Conservation (phyloP, 2,797 vertebrate species). For the Paratrypauchen microcephalus region DNA sequence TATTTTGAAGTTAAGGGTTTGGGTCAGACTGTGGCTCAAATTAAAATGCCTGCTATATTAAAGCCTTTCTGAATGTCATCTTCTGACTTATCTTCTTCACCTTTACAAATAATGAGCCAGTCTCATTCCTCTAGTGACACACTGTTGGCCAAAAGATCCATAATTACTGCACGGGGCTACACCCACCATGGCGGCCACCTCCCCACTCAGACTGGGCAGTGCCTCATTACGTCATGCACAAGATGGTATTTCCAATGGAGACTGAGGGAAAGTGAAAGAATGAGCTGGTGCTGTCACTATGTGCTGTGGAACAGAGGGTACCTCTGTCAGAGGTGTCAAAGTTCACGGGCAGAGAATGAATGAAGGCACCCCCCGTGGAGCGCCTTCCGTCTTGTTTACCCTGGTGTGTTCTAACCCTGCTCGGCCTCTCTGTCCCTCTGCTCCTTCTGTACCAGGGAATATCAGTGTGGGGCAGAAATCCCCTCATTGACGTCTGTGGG, state of each 20-base stretch:
- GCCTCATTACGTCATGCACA: constrained; percentile 60
- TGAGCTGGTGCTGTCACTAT: constrained; percentile 64
- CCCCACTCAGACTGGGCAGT: constrained; percentile 48
- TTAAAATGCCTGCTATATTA: neutral
- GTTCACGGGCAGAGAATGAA: constrained; percentile 73
- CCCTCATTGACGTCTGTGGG: constrained; percentile 72
- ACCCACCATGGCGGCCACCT: constrained; percentile 21
- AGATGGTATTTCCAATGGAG: constrained; percentile 61
- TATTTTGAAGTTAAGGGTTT: neutral
- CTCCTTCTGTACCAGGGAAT: constrained; percentile 53
- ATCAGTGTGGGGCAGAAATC: constrained; percentile 75
- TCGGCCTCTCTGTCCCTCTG: constrained; percentile 3
- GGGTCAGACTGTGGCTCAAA: neutral
- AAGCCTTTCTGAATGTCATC: neutral
- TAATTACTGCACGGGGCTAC: constrained; percentile 35
- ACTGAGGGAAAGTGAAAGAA: constrained; percentile 53
- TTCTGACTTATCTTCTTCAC: neutral
- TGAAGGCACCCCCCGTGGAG: constrained; percentile 59
- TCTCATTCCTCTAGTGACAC: constrained; percentile 29
- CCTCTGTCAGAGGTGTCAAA: constrained; percentile 78
- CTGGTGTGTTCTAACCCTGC: constrained; percentile 32
- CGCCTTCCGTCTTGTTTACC: constrained; percentile 60
- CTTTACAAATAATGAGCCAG: constrained; percentile 12
- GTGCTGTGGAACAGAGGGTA: constrained; percentile 71
- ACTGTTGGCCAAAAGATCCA: constrained; percentile 18